Evolutionary conservation across 2,888 invertebrate genomes (phyloP).

Genomic region (Cheiracanthium punctorium): DNA sequence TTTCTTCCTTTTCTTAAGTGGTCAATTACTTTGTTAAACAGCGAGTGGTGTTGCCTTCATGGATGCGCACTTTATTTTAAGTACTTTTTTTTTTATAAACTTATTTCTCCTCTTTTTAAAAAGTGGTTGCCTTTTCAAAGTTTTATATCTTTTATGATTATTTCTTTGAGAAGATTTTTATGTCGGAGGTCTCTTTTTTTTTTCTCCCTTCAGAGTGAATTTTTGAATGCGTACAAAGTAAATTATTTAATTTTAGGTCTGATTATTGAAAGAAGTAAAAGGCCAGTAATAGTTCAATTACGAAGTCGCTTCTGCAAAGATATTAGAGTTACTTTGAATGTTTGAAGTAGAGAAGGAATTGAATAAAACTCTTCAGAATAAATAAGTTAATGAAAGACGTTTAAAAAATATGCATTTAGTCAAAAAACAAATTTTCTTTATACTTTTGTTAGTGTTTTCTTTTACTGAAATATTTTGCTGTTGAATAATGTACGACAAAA

Average conservation of each 20-base stretch:
- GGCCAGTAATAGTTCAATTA: no score
- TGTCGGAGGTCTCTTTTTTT: neutral
- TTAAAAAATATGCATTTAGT: no score
- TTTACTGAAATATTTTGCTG: no score
- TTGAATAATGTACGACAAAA: no score
- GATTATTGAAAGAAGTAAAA: neutral
- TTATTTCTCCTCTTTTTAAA: constrained; percentile 3
- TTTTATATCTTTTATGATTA: constrained; percentile 58
- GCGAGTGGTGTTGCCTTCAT: constrained; percentile 30
- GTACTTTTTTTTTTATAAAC: no score
- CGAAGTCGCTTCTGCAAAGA: neutral
- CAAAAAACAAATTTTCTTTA: no score
- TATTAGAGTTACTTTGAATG: neutral
- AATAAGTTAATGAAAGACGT: no score
- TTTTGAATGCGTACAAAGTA: constrained; percentile 19
- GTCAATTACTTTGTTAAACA: constrained; percentile 56
- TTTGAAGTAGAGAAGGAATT: neutral
- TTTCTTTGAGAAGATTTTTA: constrained; percentile 44
- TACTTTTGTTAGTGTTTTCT: no score
- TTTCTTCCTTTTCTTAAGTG: constrained; percentile 55
- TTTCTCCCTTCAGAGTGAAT: constrained; percentile 4
- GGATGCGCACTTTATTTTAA: constrained; percentile 56
- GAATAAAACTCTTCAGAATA: no score
- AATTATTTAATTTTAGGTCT: constrained; percentile 34
- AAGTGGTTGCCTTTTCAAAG: constrained; percentile 22